Base-by-base conservation (phyloP, 2,113 vertebrate species). In the Chaenocephalus aceratus region DNA sequence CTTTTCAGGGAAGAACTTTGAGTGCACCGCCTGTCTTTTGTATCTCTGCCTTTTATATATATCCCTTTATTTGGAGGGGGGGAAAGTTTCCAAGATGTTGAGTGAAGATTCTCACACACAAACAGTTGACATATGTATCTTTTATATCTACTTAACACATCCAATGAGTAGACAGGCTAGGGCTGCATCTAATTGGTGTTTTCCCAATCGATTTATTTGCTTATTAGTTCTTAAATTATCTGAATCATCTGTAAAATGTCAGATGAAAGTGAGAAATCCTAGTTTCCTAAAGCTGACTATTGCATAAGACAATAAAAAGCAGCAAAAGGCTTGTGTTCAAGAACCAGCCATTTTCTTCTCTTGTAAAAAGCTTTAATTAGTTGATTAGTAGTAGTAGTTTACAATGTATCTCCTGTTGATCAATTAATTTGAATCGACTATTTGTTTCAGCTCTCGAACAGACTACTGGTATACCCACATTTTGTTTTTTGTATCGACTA, bases 11-110 rank as follows among this genome's bases (percentile, higher is more conserved):
- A 65, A 46, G 44, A 56, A 10, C 59, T 65, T 56, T 63, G 68
- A 81, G 81, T 69, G 49, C 44, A 44, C 78, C 3, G 9, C 11
- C 71, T 72, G 7, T 14, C 79, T n/a, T 75, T 88, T 78, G 80
- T 79, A 13, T 61, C 51, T 2, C 5, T 5, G 14, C 7, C 71
- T 69, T 85, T 75, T 60, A 76, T 73, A 48, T 41, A 4, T 30
- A 58, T 68, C 45, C 45, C 41, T 61, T 64, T 64, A 60, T 59
- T 74, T n/a, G 6, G 23, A 41, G 36, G 12, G 46, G 46, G 46
- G 3, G 69, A 49, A 12, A 13, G 10, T 46, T 64, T 62, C 61
- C 7, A 58, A 62, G 75, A 57, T 58, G 48, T 52, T 60, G 3
- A 49, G 67, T 26, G 16, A 63, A 12, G 45, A 26, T 67, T 21